A percentile compares a stretch with the other conserved stretches of the same genome.
Evolutionary conservation across 2,797 vertebrate species (phyloP).

Genomic region (Aplochiton taeniatus): DNA sequence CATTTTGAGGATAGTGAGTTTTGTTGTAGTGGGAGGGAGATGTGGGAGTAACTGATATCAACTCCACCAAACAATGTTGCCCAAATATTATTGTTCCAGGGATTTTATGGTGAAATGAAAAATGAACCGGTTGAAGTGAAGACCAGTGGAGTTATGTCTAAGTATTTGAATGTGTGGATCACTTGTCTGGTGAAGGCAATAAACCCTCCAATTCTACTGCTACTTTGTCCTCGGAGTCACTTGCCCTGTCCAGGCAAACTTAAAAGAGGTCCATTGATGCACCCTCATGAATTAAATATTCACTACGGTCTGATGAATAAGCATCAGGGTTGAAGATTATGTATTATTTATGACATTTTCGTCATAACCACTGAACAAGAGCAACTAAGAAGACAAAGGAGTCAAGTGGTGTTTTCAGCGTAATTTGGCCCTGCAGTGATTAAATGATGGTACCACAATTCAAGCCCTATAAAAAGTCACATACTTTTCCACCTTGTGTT

Average conservation of each 20-base stretch:
- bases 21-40: too few species aligned
- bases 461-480: too few species aligned
- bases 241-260: conserved; percentile 17
- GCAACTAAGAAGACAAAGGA: conserved; percentile 12
- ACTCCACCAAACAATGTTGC: too few species aligned
- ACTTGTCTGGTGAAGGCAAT: conserved; percentile 1
- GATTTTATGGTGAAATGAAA: background rate
- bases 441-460: too few species aligned
- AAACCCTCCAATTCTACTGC: conserved; percentile 9
- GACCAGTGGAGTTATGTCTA: too few species aligned
- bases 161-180: too few species aligned
- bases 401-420: background rate
- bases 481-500: too few species aligned
- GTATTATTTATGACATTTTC: conserved; percentile 41
- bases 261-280: conserved; percentile 30
- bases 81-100: too few species aligned
- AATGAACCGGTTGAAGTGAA: background rate
- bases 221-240: conserved; percentile 12
- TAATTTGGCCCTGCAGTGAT: too few species aligned
- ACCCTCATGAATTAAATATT: conserved; percentile 45
- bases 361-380: conserved; percentile 14
- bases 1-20: too few species aligned
- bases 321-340: conserved; percentile 14
- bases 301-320: conserved; percentile 40
- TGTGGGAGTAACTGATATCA: too few species aligned